These are phyloP conservation scores for Vanacampus margaritifer DNA, from an alignment of 2,113 vertebrate species.

Conservation along the genomic window DNA sequence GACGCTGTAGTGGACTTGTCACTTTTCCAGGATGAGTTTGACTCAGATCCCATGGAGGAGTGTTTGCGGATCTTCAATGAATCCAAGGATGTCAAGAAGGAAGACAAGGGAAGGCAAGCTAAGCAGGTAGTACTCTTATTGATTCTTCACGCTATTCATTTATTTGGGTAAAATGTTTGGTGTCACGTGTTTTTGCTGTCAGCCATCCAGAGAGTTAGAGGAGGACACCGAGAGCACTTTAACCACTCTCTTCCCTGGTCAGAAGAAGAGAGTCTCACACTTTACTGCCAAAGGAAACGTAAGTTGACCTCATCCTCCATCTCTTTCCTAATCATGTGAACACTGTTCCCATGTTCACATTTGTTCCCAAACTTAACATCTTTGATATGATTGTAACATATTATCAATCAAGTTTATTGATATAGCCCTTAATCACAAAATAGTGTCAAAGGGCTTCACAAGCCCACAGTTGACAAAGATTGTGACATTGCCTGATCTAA, in stretches of 20 bases:
- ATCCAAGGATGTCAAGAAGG: slow-evolving; percentile 87
- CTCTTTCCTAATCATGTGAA: neutral
- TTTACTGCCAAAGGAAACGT: slow-evolving; percentile 82
- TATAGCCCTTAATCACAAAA: too few species aligned
- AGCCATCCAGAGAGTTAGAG: slow-evolving; percentile 67
- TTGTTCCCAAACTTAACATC: too few species aligned
- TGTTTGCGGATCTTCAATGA: slow-evolving; percentile 96
- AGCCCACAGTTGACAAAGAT: too few species aligned
- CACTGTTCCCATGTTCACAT: too few species aligned
- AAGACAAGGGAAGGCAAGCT: slow-evolving; percentile 89
- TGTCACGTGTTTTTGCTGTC: slow-evolving; percentile 16
- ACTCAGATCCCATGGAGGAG: slow-evolving; percentile 94
- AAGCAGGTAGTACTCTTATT: slow-evolving; percentile 78
- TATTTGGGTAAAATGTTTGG: neutral
- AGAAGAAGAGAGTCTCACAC: slow-evolving; percentile 94
- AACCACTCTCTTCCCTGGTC: slow-evolving; percentile 87
- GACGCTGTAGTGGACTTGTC: slow-evolving; percentile 71
- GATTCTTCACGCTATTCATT: neutral
- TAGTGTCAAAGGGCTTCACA: too few species aligned
- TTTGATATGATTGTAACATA: too few species aligned
- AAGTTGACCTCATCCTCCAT: slow-evolving; percentile 49
- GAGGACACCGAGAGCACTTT: slow-evolving; percentile 74
- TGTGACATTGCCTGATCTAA: too few species aligned
- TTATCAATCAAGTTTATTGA: too few species aligned
- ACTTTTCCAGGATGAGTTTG: slow-evolving; percentile 82